phyloP scores from a whole-genome alignment of 2,888 invertebrate genomes.

The Drosophila longiperda region DNA sequence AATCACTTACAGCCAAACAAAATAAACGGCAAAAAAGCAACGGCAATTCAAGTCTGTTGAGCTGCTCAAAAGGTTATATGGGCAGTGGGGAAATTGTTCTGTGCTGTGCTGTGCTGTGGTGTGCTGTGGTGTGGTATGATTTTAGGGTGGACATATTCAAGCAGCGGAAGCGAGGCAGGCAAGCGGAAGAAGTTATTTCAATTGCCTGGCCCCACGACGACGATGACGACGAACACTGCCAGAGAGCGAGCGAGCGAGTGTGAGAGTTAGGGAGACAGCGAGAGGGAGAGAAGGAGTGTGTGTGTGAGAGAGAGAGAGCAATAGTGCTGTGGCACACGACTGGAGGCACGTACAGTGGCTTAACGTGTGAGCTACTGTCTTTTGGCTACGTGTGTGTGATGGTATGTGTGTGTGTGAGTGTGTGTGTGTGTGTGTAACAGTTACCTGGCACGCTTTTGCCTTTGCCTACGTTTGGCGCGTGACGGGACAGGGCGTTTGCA shows the following conservation, averaged over 20 bases:
- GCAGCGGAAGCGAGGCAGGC: slow-evolving; percentile 77
- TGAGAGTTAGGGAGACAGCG: slow-evolving; percentile 5
- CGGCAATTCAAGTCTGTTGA: slow-evolving; percentile 71
- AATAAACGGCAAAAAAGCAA: slow-evolving; percentile 66
- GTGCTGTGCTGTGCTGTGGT: slow-evolving; percentile 5
- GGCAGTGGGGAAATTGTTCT: slow-evolving; percentile 7
- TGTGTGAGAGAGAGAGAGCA: slow-evolving; percentile 6
- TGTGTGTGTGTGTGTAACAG: slow-evolving; percentile 61
- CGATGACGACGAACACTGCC: slow-evolving; percentile 10
- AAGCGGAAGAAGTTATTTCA: slow-evolving; percentile 79
- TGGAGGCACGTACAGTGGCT: slow-evolving; percentile 70
- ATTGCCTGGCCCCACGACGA: slow-evolving; percentile 65
- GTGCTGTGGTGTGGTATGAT: slow-evolving; percentile 47
- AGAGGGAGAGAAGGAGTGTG: slow-evolving; percentile 1
- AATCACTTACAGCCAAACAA: slow-evolving; percentile 70
- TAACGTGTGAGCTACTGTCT: slow-evolving; percentile 41
- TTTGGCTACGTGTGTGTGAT: slow-evolving; percentile 15
- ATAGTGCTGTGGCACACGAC: slow-evolving; percentile 27
- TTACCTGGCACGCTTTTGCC: slow-evolving; percentile 77
- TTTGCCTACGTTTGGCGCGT: slow-evolving; percentile 19
- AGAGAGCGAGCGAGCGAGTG: slow-evolving; percentile 1
- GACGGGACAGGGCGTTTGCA: slow-evolving; percentile 12
- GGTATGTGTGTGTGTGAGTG: slow-evolving; percentile 8
- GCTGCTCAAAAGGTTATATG: slow-evolving; percentile 60
- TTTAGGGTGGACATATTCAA: slow-evolving; percentile 74